Conservation (phyloP, 2,113 vertebrate species). For the Otolemur garnettii region DNA sequence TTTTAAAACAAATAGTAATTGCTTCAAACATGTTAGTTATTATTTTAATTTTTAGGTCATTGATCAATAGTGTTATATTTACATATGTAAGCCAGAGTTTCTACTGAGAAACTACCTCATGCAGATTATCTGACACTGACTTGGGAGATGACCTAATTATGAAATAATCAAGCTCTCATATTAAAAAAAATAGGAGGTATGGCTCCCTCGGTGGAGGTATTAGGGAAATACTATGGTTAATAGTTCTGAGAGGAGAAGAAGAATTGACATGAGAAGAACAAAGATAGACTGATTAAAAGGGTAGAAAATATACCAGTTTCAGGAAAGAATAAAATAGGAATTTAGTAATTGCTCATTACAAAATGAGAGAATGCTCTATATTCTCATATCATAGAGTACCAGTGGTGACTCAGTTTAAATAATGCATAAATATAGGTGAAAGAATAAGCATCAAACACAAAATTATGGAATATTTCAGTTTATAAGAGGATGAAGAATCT, state of each 20-base stretch:
- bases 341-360: background rate
- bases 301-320: background rate
- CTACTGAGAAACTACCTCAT: background rate
- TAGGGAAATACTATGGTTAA: background rate
- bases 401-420: background rate
- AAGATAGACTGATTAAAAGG: background rate
- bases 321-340: background rate
- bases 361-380: background rate
- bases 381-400: background rate
- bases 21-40: background rate
- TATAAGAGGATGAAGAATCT: conserved; percentile 2
- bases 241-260: background rate
- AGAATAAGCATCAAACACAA: conserved; percentile 8
- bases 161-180: background rate
- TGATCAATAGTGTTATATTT: background rate
- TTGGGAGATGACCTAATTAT: background rate
- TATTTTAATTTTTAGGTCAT: conserved; percentile 20
- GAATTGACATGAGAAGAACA: background rate
- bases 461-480: background rate
- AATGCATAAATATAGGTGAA: background rate
- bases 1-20: background rate
- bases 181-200: background rate
- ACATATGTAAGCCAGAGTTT: background rate
- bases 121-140: background rate
- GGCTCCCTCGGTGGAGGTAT: background rate